Conservation (phyloP, 2,797 vertebrate species). For the Sphaeramia orbicularis region DNA sequence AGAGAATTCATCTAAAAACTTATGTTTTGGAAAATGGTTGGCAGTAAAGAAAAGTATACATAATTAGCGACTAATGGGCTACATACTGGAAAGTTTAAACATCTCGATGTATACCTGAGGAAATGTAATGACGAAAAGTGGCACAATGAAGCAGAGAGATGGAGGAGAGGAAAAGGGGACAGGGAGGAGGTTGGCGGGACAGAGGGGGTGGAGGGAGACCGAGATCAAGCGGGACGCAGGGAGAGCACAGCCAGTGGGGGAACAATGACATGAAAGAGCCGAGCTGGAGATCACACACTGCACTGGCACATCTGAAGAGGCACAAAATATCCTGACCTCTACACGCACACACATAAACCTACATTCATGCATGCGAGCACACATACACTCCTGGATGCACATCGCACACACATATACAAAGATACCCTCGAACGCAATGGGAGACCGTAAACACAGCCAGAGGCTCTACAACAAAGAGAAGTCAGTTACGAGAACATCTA, state of each 20-base stretch:
- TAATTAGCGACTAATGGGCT: slow-evolving; percentile 34
- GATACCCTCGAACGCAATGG: slow-evolving; percentile 8
- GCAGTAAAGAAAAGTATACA: slow-evolving; percentile 21
- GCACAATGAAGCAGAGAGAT: slow-evolving; percentile 16
- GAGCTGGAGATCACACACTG: slow-evolving; percentile 79
- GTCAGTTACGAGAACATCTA: slow-evolving; percentile 59
- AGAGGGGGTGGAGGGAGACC: slow-evolving; percentile 35
- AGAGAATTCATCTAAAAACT: neutral
- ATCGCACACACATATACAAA: slow-evolving; percentile 8
- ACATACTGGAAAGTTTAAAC: slow-evolving; percentile 9
- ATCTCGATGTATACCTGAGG: neutral
- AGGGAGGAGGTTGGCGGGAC: slow-evolving; percentile 42
- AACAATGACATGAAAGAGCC: slow-evolving; percentile 86
- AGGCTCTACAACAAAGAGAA: slow-evolving; percentile 67
- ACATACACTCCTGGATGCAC: slow-evolving; percentile 18
- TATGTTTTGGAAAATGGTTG: slow-evolving; percentile 13
- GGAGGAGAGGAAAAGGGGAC: slow-evolving; percentile 6
- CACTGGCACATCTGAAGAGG: slow-evolving; percentile 79
- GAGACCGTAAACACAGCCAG: slow-evolving; percentile 24
- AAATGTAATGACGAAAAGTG: slow-evolving; percentile 13
- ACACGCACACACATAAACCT: slow-evolving; percentile 22
- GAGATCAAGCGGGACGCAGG: slow-evolving; percentile 75
- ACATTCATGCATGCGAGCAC: slow-evolving; percentile 19
- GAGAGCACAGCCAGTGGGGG: slow-evolving; percentile 65
- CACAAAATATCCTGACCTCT: slow-evolving; percentile 81